Conservation (phyloP, 2,888 invertebrate genomes). For the Rotaria sp. region DNA sequence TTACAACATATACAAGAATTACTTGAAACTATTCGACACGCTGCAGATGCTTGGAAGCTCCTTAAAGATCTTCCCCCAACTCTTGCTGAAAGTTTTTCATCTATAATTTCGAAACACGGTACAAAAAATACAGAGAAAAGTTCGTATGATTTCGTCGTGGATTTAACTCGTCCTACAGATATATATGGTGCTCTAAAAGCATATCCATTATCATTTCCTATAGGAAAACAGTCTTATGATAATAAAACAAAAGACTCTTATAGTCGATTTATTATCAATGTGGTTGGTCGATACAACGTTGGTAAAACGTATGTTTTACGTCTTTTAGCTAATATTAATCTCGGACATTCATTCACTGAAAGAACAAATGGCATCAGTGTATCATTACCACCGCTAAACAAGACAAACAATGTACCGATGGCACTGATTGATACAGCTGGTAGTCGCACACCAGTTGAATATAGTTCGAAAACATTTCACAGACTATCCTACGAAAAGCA, state of each 20-base stretch:
- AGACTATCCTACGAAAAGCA: neutral
- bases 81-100: no score
- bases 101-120: no score
- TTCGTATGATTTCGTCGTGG: neutral
- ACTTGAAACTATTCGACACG: no score
- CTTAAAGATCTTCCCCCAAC: no score
- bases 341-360: neutral
- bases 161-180: neutral
- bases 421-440: neutral
- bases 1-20: no score
- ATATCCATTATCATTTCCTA: neutral
- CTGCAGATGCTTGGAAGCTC: no score
- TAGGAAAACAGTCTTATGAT: neutral
- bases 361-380: neutral
- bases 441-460: neutral
- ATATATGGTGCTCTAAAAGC: neutral
- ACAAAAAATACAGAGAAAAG: no score
- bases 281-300: neutral
- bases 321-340: neutral
- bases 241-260: neutral
- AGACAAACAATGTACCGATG: accelerated
- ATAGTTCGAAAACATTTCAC: neutral
- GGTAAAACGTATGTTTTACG: neutral
- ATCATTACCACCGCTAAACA: neutral
- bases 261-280: neutral